Conservation (phyloP, 2,113 vertebrate genomes). For the Apteryx mantelli region DNA sequence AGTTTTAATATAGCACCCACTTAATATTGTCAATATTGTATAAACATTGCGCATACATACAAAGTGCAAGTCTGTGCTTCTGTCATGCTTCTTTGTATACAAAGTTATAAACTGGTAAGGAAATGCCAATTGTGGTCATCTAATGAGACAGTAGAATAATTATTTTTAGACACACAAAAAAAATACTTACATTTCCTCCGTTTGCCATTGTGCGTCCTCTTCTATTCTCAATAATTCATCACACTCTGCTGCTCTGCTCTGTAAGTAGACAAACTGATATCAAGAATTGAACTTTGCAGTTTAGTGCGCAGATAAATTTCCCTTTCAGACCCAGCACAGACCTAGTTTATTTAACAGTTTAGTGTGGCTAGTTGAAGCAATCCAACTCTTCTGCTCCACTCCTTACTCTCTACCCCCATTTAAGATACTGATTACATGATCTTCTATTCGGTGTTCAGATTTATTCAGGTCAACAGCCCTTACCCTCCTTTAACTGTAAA, state of each 20-base stretch:
- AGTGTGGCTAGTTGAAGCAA: not conserved
- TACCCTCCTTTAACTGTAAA: not conserved
- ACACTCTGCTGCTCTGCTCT: slow-evolving; percentile 85
- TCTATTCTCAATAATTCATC: slow-evolving; percentile 94
- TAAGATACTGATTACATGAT: not conserved
- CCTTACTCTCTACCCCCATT: not conserved
- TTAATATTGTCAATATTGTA: not conserved
- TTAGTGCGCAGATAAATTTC: not conserved
- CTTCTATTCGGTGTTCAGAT: not conserved
- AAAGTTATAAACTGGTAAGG: not conserved
- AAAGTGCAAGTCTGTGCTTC: not conserved
- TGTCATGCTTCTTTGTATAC: not conserved
- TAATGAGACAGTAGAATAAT: not conserved
- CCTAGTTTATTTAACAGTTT: slow-evolving; percentile 17
- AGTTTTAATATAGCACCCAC: not conserved
- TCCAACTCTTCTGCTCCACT: not conserved
- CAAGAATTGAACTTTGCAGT: slow-evolving; percentile 12
- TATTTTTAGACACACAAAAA: not conserved
- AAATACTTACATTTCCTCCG: slow-evolving; percentile 81
- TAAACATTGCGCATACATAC: not conserved
- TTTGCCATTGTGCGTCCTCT: slow-evolving; percentile 86
- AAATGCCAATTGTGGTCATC: not conserved
- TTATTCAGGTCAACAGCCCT: slow-evolving; percentile 47
- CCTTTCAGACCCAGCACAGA: not conserved
- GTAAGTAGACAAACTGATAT: not conserved